These are phyloP conservation scores for Oreochromis aureus DNA, from an alignment of 2,113 vertebrate species.

Conservation along the genomic window DNA sequence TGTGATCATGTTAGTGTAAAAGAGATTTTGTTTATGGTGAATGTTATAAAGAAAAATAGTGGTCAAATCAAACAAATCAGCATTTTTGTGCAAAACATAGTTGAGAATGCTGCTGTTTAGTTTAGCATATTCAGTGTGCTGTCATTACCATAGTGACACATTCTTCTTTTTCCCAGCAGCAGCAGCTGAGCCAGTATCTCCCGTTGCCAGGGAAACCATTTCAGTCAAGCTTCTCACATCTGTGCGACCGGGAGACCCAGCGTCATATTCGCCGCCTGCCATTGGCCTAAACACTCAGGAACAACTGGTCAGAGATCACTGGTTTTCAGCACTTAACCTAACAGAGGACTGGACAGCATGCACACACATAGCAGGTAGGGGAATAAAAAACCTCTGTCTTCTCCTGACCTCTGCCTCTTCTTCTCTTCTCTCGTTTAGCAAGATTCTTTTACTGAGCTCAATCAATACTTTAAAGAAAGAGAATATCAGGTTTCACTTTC, in stretches of 20 bases:
- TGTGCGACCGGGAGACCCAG: constrained; percentile 26
- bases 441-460: not conserved
- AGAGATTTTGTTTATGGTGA: not conserved
- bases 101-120: not conserved
- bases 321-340: constrained; percentile 60
- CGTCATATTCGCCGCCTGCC: not conserved
- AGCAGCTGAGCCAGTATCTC: constrained; percentile 43
- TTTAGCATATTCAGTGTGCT: not conserved
- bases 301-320: constrained; percentile 66
- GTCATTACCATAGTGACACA: constrained; percentile 10
- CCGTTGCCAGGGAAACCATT: constrained; percentile 58
- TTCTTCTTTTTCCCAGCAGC: constrained; percentile 35
- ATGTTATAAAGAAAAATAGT: not conserved
- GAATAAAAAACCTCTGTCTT: not conserved
- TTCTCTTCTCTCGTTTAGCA: not conserved
- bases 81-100: not conserved
- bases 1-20: not conserved
- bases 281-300: constrained; percentile 71
- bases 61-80: not conserved
- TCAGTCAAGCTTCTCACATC: constrained; percentile 56
- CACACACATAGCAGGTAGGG: constrained; percentile 64
- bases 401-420: not conserved
- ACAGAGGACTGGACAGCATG: constrained; percentile 44
- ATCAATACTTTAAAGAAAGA: constrained; percentile 21
- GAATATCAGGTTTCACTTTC: constrained; percentile 44